Percentiles rank a stretch among this genome's conserved stretches.
Evolutionary conservation across 2,888 invertebrate genomes (phyloP).

Genomic region (Leucoma salicis): DNA sequence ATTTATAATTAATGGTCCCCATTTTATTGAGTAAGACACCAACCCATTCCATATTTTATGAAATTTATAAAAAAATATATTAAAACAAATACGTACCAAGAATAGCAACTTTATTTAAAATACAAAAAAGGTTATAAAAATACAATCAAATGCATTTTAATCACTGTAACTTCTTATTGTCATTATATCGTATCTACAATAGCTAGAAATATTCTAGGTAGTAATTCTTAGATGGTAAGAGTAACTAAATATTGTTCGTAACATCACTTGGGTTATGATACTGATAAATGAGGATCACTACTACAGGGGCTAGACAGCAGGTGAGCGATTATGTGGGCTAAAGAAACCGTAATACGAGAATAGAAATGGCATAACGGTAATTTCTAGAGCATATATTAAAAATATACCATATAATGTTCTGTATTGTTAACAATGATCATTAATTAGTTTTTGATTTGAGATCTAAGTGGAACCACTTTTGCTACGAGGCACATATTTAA

Average conservation of each 20-base stretch:
- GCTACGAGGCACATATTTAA: no score
- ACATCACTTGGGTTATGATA: constrained; percentile 48
- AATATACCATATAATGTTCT: no score
- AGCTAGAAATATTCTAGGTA: constrained; percentile 64
- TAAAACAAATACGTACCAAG: constrained; percentile 67
- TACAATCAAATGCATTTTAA: constrained; percentile 80
- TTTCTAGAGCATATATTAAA: no score
- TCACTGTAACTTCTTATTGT: constrained; percentile 74
- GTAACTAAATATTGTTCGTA: constrained; percentile 47
- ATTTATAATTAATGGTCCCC: constrained; percentile 13
- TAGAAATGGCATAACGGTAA: no score
- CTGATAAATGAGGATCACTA: constrained; percentile 19
- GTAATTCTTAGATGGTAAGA: constrained; percentile 47
- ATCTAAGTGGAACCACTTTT: no score
- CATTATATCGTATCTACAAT: constrained; percentile 53
- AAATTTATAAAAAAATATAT: constrained; percentile 22
- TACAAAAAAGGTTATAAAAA: constrained; percentile 80
- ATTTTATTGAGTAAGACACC: constrained; percentile 17
- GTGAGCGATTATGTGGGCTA: neutral
- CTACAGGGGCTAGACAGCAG: neutral
- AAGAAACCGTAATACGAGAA: no score
- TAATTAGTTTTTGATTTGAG: no score
- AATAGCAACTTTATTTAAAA: constrained; percentile 82
- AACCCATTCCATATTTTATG: constrained; percentile 4
- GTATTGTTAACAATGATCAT: no score